phyloP scores from a whole-genome alignment of 1,140 invertebrate genomes.

The Hylaeus volcanicus region DNA sequence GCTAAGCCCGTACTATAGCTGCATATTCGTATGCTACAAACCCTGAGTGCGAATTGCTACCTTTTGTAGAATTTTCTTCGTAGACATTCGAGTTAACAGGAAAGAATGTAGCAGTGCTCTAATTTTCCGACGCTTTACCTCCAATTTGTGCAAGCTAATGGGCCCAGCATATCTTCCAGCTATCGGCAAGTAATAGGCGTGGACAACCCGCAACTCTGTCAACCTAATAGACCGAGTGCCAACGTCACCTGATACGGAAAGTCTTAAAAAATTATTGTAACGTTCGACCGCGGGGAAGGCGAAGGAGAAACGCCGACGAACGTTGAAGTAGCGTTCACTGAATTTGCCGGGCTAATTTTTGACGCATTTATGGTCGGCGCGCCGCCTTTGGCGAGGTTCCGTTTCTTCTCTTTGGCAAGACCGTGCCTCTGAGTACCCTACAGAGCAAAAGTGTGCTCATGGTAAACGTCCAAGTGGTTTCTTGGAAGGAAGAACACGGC shows the following conservation, averaged over 20 bases:
- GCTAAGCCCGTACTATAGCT: too few relatives aligned
- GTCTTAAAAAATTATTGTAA: conserved; percentile 1
- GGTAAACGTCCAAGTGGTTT: conserved; percentile 70
- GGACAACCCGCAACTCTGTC: too few relatives aligned
- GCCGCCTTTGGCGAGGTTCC: conserved; percentile 37
- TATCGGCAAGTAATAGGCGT: too few relatives aligned
- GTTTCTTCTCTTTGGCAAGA: conserved; percentile 52
- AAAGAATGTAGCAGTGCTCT: too few relatives aligned
- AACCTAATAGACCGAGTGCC: conserved; percentile 1
- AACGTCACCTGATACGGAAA: neutral
- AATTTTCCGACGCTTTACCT: too few relatives aligned
- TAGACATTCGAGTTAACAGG: too few relatives aligned
- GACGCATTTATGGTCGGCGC: conserved; percentile 48
- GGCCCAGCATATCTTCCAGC: too few relatives aligned
- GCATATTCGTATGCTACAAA: too few relatives aligned
- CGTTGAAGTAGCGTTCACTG: neutral
- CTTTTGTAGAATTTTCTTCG: too few relatives aligned
- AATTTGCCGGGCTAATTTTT: conserved; percentile 56
- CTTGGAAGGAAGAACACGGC: conserved; percentile 70
- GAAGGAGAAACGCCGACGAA: neutral
- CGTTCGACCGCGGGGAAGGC: neutral
- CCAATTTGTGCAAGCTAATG: too few relatives aligned
- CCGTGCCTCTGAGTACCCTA: conserved; percentile 50
- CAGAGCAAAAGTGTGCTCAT: conserved; percentile 65
- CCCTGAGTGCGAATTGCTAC: too few relatives aligned